Conservation (phyloP, 53 echinoderm and acorn worm genomes). For the Arbacia lixula region DNA sequence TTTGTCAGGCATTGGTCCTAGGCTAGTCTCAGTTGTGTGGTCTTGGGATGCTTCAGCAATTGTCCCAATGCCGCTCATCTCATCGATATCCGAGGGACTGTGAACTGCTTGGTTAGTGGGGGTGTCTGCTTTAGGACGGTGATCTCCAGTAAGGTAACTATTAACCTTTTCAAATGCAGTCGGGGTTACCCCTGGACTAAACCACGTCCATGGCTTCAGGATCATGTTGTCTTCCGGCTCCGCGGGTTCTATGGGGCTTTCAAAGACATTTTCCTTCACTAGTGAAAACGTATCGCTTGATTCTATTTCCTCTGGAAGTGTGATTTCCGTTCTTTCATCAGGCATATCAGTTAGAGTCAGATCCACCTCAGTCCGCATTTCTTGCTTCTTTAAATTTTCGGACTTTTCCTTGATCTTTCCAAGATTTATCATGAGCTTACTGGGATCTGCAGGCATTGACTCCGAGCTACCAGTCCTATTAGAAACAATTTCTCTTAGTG, state of each 20-base stretch:
- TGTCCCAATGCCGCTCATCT: too few species aligned
- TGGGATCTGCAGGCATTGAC: neutral
- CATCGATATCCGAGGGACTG: too few species aligned
- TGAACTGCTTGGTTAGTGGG: too few species aligned
- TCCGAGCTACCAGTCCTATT: conserved; percentile 13
- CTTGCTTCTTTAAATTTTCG: neutral
- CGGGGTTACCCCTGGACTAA: conserved; percentile 16
- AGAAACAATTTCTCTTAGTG: neutral
- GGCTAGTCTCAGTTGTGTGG: too few species aligned
- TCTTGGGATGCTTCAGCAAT: too few species aligned
- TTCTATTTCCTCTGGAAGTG: neutral
- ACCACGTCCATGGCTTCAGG: conserved; percentile 34
- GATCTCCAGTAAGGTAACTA: conserved; percentile 11
- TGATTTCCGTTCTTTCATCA: neutral
- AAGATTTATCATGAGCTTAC: conserved; percentile 1
- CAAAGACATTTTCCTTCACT: neutral
- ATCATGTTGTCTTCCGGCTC: neutral
- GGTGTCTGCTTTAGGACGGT: neutral
- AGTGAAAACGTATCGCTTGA: conserved; percentile 1
- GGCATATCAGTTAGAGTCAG: neutral
- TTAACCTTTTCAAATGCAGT: conserved; percentile 34
- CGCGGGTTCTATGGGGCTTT: conserved; percentile 9
- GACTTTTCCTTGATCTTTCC: conserved; percentile 19
- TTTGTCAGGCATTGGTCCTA: conserved; percentile 2
- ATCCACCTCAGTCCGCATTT: conserved; percentile 10